Evolutionary conservation across 2,888 invertebrate species (phyloP), one percentile per base, ranked within the genome.

Genomic region (Prenolepis imparis): DNA sequence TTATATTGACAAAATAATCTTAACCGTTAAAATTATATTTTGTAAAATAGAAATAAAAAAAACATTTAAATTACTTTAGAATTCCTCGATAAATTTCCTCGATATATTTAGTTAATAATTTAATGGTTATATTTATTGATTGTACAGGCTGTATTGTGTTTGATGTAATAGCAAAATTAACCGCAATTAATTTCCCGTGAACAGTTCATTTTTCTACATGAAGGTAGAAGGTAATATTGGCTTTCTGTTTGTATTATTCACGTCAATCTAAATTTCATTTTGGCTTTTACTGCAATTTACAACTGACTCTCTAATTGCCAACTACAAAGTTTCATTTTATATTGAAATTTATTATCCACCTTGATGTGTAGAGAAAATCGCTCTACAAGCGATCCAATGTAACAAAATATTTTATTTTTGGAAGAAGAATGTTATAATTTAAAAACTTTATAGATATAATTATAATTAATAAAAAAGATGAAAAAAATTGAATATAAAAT

Each of bases 141-240:
- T n/a, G 15, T 59, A n/a, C n/a, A 68, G 41, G 2, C 18, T 18
- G 44, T 6, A 59, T 21, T 67, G 12, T 68, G 21, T 59, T 80
- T 41, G 15, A 64, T 39, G 24, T 64, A 80, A 80, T 61, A 59
- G 21, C 59, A 18, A 68, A 80, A 70, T 80, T 59, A 48, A 80
- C 59, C 78, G 41, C 70, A 70, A 80, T 80, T 80, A 80, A 80
- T 68, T 77, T 61, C 18, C 59, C 68, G 18, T 24, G 21, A 66
- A 67, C 57, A 57, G 57, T 70, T 48, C 36, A 48, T 70, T 80
- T 80, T 70, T 70, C 36, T 24, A 59, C 24, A 48, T 36, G 8
- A 68, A 59, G 28, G 21, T 12, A 18, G 48, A 24, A 28, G 55
- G 21, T 68, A 67, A 70, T 70, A 61, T 80, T 70, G 68, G 78